Conservation (phyloP, 2,888 invertebrate species). For the Trissoscelio sp. region DNA sequence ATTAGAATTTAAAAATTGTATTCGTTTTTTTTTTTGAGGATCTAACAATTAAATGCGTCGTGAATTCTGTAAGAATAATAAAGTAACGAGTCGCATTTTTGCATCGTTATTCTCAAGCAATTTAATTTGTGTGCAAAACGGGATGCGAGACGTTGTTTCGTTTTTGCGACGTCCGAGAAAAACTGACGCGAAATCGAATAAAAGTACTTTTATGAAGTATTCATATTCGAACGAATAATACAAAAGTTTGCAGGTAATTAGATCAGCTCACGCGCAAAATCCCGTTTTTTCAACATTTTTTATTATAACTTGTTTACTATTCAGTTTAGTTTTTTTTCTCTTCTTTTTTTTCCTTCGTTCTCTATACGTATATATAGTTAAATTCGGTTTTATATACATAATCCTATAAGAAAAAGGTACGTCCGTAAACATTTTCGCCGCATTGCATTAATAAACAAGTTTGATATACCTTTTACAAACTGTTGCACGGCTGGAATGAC, state of each 20-base stretch:
- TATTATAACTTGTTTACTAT: neutral
- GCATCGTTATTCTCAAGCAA: conserved; percentile 13
- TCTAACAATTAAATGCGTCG: conserved; percentile 22
- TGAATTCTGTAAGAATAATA: conserved; percentile 2
- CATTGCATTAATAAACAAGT: conserved; percentile 23
- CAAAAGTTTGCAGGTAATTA: conserved; percentile 5
- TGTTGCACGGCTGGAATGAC: conserved; percentile 90
- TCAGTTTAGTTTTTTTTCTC: neutral
- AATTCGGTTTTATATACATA: conserved; percentile 11
- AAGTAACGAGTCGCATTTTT: conserved; percentile 34
- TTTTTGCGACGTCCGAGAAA: conserved; percentile 6
- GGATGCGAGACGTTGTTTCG: conserved; percentile 19
- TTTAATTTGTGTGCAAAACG: conserved; percentile 37
- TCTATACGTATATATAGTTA: too few species aligned
- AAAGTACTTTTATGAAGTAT: conserved; percentile 16
- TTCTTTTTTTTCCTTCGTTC: neutral
- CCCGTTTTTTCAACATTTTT: neutral
- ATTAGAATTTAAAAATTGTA: conserved; percentile 80
- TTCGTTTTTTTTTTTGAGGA: conserved; percentile 30
- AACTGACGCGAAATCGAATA: conserved; percentile 34
- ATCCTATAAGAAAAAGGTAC: too few species aligned
- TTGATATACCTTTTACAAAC: conserved; percentile 87
- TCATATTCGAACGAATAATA: conserved; percentile 12
- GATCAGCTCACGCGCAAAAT: conserved; percentile 4
- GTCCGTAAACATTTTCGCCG: conserved; percentile 25